A percentile compares a stretch with the other conserved stretches of the same genome.
These are phyloP conservation scores for Noctua janthina DNA, from an alignment of 2,888 invertebrate species.

Conservation along the genomic window DNA sequence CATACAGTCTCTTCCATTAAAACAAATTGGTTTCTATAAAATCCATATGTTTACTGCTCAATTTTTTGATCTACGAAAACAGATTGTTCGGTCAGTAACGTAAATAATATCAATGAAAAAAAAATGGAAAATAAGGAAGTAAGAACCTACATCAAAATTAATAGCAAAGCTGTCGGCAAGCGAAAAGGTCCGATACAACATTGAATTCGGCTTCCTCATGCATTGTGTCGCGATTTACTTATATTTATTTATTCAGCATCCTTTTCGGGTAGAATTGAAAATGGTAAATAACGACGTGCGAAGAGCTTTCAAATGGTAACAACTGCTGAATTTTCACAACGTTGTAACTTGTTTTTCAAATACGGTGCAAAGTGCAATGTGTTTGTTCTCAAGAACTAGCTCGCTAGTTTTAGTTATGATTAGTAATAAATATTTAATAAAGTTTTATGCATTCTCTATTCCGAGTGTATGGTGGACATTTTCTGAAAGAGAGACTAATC, in stretches of 20 bases:
- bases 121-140: not conserved
- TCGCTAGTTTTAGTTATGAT: not conserved
- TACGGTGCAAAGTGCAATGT: constrained; percentile 10
- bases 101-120: not conserved
- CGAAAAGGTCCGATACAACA: constrained; percentile 18
- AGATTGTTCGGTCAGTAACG: not conserved
- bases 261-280: constrained; percentile 29
- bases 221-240: constrained; percentile 33
- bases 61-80: not conserved
- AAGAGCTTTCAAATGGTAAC: constrained; percentile 23
- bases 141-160: constrained; percentile 26
- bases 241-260: constrained; percentile 45
- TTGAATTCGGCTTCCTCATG: constrained; percentile 16
- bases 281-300: constrained; percentile 23
- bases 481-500: not conserved
- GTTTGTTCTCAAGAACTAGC: not conserved
- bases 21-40: constrained; percentile 29
- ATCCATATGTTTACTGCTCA: not conserved
- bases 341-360: constrained; percentile 3
- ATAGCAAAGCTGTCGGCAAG: constrained; percentile 13
- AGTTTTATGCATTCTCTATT: not conserved
- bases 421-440: not conserved
- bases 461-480: not conserved
- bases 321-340: constrained; percentile 1
- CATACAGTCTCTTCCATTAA: constrained; percentile 19